Evolutionary conservation across 2,797 vertebrate species (phyloP).

Genomic region (Crotalus adamanteus): DNA sequence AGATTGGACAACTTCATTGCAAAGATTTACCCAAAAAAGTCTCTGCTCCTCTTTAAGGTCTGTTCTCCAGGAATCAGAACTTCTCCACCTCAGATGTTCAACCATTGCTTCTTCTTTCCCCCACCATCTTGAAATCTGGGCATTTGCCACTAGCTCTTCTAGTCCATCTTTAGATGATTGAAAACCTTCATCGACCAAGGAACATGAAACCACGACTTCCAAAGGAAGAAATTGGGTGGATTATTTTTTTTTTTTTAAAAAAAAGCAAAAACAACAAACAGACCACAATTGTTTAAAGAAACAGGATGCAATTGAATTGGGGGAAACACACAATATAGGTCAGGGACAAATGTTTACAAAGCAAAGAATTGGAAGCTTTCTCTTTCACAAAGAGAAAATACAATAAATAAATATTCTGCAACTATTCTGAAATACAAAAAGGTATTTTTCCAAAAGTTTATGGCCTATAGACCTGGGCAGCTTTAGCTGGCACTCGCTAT

Average conservation of each 20-base stretch:
- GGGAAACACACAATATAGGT: not conserved
- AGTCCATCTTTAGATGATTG: not conserved
- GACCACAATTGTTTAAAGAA: not conserved
- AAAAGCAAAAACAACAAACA: not conserved
- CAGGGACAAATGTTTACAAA: not conserved
- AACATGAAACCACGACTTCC: not conserved
- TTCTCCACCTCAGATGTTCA: not conserved
- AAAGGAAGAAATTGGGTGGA: not conserved
- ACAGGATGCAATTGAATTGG: not conserved
- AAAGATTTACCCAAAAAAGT: not conserved
- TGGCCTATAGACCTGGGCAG: not conserved
- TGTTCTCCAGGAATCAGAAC: not conserved
- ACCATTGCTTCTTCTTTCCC: not conserved
- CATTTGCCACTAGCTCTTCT: not conserved
- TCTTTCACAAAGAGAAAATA: not conserved
- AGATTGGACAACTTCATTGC: not conserved
- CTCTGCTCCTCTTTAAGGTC: not conserved
- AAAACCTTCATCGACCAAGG: not conserved
- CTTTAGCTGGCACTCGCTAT: not conserved
- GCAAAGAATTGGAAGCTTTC: not conserved
- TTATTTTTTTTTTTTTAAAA: not conserved
- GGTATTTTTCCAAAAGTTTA: not conserved
- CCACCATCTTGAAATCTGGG: not conserved
- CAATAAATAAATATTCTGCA: conserved; percentile 24
- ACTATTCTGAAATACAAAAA: not conserved